Base-by-base conservation (phyloP, 2,888 invertebrate species). In the Cenopis cana region DNA sequence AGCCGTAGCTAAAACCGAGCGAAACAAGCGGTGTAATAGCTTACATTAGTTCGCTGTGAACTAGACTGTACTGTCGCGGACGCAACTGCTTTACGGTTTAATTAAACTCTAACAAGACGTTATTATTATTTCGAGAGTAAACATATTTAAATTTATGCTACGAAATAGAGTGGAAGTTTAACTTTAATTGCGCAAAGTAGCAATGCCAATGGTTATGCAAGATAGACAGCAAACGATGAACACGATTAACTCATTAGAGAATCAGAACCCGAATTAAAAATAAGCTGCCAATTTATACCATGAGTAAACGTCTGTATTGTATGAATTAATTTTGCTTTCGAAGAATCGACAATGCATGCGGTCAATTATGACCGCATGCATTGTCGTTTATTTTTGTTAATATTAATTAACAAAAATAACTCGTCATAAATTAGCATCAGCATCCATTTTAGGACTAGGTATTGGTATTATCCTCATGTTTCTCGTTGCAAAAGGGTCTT, bases 11-110 rank as follows among this genome's bases (percentile, higher is more conserved):
- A 73, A 74, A 75, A 69, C 74, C 75, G 75, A 72, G 73, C 68
- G 76, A 74, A 78, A 76, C 74, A 72, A 76, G 66, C 75, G 70
- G 70, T 75, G 78, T 77, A 78, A 80, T 79, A 77, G 78, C 78
- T 77, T 76, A 76, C 77, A 80, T 81, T 79, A 79, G 79, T 75
- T 76, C 75, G 74, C 72, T 74, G 72, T 38, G 66, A 74, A 73
- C 74, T 74, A 75, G 74, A 74, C 77, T 68, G 62, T 74, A 76
- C 75, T 24, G 65, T 60, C 65, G 65, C 33, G 38, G 49, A 60
- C 62, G 66, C 38, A 75, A 74, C 57, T 66, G 74, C 50, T 68
- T 73, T 64, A 61, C 55, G 36, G 55, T 71, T 71, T 60, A 61
- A 61, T 70, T 70, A 70, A 46, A 64, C 52, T 24, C 5, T 54